These are phyloP conservation scores for Chamaea fasciata DNA, from an alignment of 2,113 vertebrate species.

Conservation along the genomic window DNA sequence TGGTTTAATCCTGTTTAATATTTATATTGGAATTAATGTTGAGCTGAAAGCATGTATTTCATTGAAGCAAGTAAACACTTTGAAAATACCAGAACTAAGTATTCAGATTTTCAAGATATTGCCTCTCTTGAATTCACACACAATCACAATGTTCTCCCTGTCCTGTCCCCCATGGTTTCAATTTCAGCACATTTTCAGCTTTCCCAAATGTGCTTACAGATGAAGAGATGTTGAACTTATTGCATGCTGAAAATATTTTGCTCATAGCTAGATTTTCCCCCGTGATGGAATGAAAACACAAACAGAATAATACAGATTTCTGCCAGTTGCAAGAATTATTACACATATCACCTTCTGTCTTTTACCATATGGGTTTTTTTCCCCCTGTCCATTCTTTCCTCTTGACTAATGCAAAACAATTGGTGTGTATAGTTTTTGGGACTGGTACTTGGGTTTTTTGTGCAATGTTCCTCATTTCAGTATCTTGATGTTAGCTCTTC, in stretches of 20 bases:
- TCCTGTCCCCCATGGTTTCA: background rate
- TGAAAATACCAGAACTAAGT: background rate
- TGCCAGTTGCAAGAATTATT: background rate
- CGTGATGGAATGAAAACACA: background rate
- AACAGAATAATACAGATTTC: background rate
- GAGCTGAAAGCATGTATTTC: background rate
- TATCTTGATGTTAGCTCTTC: background rate
- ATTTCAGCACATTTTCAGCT: background rate
- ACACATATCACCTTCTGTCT: background rate
- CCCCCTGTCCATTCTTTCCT: accelerated
- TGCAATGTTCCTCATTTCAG: background rate
- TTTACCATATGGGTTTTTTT: background rate
- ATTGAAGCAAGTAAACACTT: background rate
- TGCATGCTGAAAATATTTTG: background rate
- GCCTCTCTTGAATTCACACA: background rate
- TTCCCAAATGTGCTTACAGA: background rate
- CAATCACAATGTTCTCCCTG: background rate
- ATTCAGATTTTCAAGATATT: background rate
- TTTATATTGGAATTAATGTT: background rate
- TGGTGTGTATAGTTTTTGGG: accelerated
- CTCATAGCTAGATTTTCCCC: background rate
- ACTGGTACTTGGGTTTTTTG: background rate
- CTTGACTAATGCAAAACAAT: background rate
- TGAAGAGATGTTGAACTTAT: background rate
- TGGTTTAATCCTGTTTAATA: background rate